phyloP scores from a whole-genome alignment of 1,140 invertebrate genomes.

The Oncopeltus fasciatus region DNA sequence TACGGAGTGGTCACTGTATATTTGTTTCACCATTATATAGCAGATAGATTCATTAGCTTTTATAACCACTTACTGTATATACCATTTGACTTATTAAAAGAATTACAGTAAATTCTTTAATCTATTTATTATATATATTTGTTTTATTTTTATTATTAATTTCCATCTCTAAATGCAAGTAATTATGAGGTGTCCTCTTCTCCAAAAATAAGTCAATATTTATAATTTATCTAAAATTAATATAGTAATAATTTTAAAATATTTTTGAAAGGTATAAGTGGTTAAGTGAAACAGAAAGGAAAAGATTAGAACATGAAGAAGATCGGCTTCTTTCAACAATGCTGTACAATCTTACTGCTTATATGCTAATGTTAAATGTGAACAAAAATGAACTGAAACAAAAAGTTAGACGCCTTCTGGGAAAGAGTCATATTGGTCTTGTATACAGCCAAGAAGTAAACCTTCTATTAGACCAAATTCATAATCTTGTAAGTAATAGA shows the following conservation, averaged over 20 bases:
- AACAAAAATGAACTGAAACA: conserved; percentile 73
- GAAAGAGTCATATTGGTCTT: conserved; percentile 95
- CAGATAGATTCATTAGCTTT: too few relatives aligned
- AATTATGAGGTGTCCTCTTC: too few relatives aligned
- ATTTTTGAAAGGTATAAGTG: conserved; percentile 59
- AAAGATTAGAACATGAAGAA: conserved; percentile 94
- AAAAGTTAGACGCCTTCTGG: conserved; percentile 84
- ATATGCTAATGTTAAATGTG: conserved; percentile 88
- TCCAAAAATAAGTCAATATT: too few relatives aligned
- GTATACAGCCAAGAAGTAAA: conserved; percentile 96
- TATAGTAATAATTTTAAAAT: too few relatives aligned
- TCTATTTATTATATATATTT: too few relatives aligned
- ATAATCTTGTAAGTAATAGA: conserved; percentile 62
- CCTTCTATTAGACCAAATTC: conserved; percentile 86
- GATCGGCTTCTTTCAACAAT: conserved; percentile 89
- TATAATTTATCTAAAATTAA: not conserved
- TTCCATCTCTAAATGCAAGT: too few relatives aligned
- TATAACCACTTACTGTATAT: too few relatives aligned
- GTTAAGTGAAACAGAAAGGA: conserved; percentile 84
- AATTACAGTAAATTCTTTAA: too few relatives aligned
- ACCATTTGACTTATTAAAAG: too few relatives aligned
- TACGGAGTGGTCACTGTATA: too few relatives aligned
- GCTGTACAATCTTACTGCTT: conserved; percentile 90
- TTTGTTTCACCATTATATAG: too few relatives aligned
- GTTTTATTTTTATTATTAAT: too few relatives aligned